Evolutionary conservation across 2,113 vertebrate species (phyloP).

Genomic region (Scortum barcoo): DNA sequence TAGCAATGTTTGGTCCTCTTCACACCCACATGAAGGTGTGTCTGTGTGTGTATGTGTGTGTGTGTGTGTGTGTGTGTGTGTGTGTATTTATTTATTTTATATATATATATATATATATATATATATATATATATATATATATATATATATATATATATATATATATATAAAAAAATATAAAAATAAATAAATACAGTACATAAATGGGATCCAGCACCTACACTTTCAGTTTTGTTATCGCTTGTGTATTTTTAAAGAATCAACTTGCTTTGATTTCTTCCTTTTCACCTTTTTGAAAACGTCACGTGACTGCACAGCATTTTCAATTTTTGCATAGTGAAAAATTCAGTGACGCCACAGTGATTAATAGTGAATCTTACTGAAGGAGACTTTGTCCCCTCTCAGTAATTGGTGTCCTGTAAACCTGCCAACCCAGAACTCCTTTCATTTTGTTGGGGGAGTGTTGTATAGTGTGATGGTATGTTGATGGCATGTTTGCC

Average conservation of each 20-base stretch:
- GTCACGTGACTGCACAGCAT: not conserved
- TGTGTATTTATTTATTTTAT: no score
- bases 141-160: no score
- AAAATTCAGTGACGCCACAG: slow-evolving; percentile 3
- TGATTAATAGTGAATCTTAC: slow-evolving; percentile 18
- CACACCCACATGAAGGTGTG: no score
- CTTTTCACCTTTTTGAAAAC: not conserved
- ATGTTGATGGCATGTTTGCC: slow-evolving; percentile 48
- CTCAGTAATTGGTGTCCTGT: slow-evolving; percentile 20
- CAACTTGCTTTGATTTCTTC: not conserved
- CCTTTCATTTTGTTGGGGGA: slow-evolving; percentile 18
- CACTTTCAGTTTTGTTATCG: no score
- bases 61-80: no score
- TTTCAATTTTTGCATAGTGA: slow-evolving; percentile 13
- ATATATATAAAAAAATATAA: no score
- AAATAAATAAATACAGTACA: no score
- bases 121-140: no score
- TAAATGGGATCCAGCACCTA: no score
- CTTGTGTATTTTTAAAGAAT: no score
- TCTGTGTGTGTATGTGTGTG: no score
- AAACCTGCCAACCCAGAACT: slow-evolving; percentile 19
- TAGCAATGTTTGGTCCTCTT: not conserved
- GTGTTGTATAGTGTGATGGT: not conserved
- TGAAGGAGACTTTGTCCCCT: slow-evolving; percentile 43
- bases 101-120: no score